A percentile compares a stretch with the other conserved stretches of the same genome.
phyloP scores from a whole-genome alignment of 2,113 vertebrate species.

The Zootoca vivipara region DNA sequence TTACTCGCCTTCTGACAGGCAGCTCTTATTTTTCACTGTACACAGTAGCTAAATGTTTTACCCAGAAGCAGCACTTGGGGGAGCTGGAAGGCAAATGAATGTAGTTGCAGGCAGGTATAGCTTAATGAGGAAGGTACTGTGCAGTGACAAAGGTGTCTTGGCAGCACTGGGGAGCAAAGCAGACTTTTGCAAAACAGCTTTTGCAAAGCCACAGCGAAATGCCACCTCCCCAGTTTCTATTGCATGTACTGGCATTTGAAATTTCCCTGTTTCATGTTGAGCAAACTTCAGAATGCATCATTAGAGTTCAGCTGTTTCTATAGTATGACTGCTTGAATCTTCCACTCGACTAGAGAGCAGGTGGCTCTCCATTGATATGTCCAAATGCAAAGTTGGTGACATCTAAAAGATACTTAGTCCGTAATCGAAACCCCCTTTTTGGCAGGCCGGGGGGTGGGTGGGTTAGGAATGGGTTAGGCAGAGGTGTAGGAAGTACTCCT shows the following conservation, averaged over 20 bases:
- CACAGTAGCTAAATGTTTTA: background rate
- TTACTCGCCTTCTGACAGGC: background rate
- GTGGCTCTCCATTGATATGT: too few species aligned
- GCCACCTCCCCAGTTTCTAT: background rate
- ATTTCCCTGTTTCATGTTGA: background rate
- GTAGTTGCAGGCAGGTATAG: background rate
- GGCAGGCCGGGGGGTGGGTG: too few species aligned
- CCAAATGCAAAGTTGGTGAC: too few species aligned
- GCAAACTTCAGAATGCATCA: background rate
- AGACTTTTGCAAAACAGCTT: background rate
- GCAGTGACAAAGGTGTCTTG: background rate
- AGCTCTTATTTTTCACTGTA: background rate
- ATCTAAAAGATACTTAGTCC: too few species aligned
- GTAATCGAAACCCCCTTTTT: too few species aligned
- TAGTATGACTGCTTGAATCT: too few species aligned
- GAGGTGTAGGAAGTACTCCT: too few species aligned
- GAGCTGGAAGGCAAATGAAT: constrained; percentile 43
- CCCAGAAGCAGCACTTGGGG: constrained; percentile 48
- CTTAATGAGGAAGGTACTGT: background rate
- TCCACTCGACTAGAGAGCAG: too few species aligned
- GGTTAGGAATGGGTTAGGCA: too few species aligned
- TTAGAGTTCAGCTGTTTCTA: background rate
- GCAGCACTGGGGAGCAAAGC: background rate
- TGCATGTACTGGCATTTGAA: background rate
- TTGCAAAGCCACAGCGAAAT: background rate